Conservation (phyloP, 2,888 invertebrate species). For the Diarsia dahlii region DNA sequence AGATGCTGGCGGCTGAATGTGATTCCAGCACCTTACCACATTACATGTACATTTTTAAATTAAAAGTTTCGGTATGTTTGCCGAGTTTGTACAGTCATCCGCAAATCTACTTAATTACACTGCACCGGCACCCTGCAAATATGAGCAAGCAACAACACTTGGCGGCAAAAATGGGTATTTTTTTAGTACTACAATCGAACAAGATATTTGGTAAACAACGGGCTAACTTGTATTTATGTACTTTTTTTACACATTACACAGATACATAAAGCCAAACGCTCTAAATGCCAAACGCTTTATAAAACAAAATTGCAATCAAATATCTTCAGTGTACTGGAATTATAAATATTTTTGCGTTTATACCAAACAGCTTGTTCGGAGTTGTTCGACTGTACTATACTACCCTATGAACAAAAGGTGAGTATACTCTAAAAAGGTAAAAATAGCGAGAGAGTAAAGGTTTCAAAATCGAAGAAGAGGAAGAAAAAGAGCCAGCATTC, state of each 20-base stretch:
- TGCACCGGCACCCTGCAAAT: too few relatives aligned
- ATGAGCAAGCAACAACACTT: neutral
- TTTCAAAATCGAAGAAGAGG: neutral
- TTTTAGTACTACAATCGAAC: too few relatives aligned
- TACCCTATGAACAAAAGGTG: neutral
- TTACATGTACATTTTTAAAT: neutral
- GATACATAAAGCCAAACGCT: too few relatives aligned
- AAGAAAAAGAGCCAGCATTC: neutral
- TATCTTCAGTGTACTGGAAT: too few relatives aligned
- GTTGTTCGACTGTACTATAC: neutral
- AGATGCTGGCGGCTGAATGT: neutral
- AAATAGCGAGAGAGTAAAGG: neutral
- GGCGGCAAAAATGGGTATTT: neutral
- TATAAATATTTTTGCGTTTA: too few relatives aligned
- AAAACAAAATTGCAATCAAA: too few relatives aligned
- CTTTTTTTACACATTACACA: too few relatives aligned
- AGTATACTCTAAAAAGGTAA: neutral
- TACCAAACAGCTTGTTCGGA: too few relatives aligned
- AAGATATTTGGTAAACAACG: too few relatives aligned
- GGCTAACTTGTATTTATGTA: too few relatives aligned
- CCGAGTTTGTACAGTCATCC: neutral
- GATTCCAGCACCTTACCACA: too few relatives aligned
- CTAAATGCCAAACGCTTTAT: too few relatives aligned
- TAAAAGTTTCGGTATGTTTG: neutral
- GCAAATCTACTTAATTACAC: neutral